A percentile compares a stretch with the other conserved stretches of the same genome.
Evolutionary conservation across 2,888 invertebrate genomes (phyloP).

Genomic region (Therioaphis trifolii): DNA sequence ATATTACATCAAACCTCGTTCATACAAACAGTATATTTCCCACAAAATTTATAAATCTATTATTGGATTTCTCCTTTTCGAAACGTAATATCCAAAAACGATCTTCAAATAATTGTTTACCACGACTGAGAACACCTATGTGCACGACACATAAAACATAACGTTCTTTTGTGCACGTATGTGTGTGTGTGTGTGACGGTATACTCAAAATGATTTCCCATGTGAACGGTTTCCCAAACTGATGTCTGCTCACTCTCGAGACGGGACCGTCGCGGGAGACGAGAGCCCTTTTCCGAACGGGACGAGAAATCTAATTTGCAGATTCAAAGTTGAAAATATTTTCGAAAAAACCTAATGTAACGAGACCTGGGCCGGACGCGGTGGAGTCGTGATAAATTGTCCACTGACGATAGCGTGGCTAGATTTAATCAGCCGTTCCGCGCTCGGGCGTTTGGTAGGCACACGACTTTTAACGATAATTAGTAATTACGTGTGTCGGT

Average conservation of each 20-base stretch:
- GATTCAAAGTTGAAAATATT: conserved; percentile 14
- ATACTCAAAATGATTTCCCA: conserved; percentile 59
- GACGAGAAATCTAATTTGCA: conserved; percentile 46
- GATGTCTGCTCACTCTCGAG: conserved; percentile 7
- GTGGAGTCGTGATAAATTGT: no score
- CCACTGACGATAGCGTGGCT: no score
- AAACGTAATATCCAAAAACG: not conserved
- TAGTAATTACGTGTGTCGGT: no score
- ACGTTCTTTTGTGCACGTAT: not conserved
- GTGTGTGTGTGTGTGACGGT: no score
- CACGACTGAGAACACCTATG: not conserved
- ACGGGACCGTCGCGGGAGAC: not conserved
- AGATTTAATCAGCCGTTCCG: no score
- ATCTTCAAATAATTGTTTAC: not conserved
- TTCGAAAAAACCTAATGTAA: not conserved
- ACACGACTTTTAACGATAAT: no score
- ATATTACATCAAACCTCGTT: no score
- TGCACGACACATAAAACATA: not conserved
- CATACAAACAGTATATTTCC: no score
- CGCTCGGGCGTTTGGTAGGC: no score
- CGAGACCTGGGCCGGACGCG: not conserved
- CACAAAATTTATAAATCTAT: no score
- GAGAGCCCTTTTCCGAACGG: not conserved
- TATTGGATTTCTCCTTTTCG: no score
- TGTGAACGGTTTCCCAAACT: conserved; percentile 53